phyloP scores from a whole-genome alignment of 2,797 vertebrate genomes.

The Oreonectes daqikongensis region DNA sequence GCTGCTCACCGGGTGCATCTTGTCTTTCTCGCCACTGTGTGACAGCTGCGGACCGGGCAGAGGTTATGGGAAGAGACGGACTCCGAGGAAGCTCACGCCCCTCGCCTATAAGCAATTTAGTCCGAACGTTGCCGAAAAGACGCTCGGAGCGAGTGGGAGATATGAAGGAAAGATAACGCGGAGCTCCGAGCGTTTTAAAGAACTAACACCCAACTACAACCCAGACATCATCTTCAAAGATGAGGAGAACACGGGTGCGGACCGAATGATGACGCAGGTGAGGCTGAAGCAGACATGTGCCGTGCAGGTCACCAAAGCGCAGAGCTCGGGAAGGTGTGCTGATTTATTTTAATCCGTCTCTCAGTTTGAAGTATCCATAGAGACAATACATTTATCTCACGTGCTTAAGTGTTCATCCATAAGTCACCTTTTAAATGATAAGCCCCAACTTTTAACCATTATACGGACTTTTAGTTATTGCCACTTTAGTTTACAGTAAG shows the following conservation, averaged over 20 bases:
- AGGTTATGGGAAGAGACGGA: slow-evolving; percentile 89
- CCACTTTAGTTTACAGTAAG: too few species aligned
- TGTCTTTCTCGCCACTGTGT: slow-evolving; percentile 77
- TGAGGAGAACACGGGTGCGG: slow-evolving; percentile 94
- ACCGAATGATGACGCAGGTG: slow-evolving; percentile 95
- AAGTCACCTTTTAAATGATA: too few species aligned
- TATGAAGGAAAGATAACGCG: slow-evolving; percentile 93
- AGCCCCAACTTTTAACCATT: too few species aligned
- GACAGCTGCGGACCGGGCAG: slow-evolving; percentile 89
- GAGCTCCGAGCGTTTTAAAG: slow-evolving; percentile 92
- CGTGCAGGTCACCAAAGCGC: not conserved
- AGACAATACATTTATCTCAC: too few species aligned
- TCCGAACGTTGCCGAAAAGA: slow-evolving; percentile 95
- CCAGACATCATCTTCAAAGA: slow-evolving; percentile 99
- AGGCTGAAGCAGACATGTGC: slow-evolving; percentile 37
- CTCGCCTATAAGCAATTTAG: slow-evolving; percentile 94
- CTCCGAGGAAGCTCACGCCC: slow-evolving; percentile 87
- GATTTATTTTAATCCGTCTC: not conserved
- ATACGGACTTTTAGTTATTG: too few species aligned
- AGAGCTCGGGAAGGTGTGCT: not conserved
- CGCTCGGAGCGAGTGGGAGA: slow-evolving; percentile 89
- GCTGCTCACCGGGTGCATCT: slow-evolving; percentile 80
- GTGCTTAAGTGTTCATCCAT: too few species aligned
- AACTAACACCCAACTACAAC: slow-evolving; percentile 94
- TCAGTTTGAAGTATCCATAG: too few species aligned